phyloP scores from a whole-genome alignment of 2,113 vertebrate genomes.

The Antennarius striatus region DNA sequence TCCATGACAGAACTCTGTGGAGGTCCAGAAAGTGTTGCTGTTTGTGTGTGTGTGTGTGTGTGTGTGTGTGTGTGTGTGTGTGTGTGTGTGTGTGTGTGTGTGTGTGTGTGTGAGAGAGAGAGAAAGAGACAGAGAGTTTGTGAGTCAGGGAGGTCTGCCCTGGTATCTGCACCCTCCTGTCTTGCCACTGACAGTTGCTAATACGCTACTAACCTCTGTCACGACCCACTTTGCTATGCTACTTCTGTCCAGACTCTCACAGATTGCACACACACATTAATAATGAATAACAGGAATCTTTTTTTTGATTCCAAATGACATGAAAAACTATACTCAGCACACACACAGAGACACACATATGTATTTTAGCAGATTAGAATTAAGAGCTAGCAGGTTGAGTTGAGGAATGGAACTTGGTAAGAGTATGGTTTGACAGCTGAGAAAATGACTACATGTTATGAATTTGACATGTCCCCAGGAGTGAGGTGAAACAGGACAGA shows the following conservation, averaged over 20 bases:
- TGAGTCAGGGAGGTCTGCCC: constrained; percentile 54
- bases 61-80: constrained; percentile 5
- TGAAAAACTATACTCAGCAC: constrained; percentile 6
- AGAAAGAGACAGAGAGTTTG: background rate
- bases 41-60: constrained; percentile 19
- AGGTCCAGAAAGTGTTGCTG: constrained; percentile 25
- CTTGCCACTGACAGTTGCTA: constrained; percentile 72
- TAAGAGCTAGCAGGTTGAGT: constrained; percentile 50
- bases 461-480: constrained; percentile 75
- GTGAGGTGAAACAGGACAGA: constrained; percentile 58
- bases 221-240: constrained; percentile 72
- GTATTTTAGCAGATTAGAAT: constrained; percentile 56
- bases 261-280: constrained; percentile 33
- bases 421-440: constrained; percentile 75
- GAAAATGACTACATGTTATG: constrained; percentile 80
- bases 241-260: constrained; percentile 49
- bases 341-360: background rate
- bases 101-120: too few relatives aligned
- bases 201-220: constrained; percentile 77
- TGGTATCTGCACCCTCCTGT: constrained; percentile 65
- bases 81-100: too few relatives aligned
- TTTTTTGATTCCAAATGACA: constrained; percentile 26
- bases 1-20: constrained; percentile 56
- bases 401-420: constrained; percentile 53
- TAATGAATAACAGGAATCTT: constrained; percentile 39